Conservation (phyloP, 2,888 invertebrate species). For the Calameuta pallipes region DNA sequence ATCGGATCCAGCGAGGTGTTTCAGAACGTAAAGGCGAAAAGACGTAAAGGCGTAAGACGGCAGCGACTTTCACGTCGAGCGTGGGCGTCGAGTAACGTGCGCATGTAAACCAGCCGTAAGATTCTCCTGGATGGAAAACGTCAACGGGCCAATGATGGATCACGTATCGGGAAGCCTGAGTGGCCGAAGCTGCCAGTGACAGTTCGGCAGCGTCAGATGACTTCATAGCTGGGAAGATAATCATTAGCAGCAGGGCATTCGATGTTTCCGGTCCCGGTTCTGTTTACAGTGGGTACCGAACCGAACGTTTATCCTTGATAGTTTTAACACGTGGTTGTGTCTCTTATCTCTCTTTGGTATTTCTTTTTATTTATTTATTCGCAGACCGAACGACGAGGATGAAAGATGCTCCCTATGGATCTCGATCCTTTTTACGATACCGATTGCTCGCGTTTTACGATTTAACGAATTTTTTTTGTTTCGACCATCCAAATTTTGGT, state of each 20-base stretch:
- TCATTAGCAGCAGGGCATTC: neutral
- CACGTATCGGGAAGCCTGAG: slow-evolving; percentile 1
- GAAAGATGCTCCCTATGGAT: no score
- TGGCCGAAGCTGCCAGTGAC: neutral
- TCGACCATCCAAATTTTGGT: no score
- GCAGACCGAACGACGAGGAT: neutral
- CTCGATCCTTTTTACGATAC: no score
- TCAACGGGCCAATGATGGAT: slow-evolving; percentile 21
- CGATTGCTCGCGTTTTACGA: no score
- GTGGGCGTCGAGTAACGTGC: neutral
- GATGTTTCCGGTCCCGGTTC: neutral
- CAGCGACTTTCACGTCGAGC: neutral
- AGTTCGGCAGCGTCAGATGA: neutral
- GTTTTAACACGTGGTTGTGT: neutral
- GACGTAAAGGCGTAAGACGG: neutral
- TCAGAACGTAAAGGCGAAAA: neutral
- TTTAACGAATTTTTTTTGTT: no score
- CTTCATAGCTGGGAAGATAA: neutral
- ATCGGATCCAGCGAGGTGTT: neutral
- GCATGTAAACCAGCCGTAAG: neutral
- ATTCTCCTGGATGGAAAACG: slow-evolving; percentile 12
- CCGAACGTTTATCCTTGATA: neutral
- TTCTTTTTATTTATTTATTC: neutral
- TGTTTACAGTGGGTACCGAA: neutral
- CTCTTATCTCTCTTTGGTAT: neutral